Conservation (phyloP, 2,797 vertebrate species). For the Onychomys arenicola region DNA sequence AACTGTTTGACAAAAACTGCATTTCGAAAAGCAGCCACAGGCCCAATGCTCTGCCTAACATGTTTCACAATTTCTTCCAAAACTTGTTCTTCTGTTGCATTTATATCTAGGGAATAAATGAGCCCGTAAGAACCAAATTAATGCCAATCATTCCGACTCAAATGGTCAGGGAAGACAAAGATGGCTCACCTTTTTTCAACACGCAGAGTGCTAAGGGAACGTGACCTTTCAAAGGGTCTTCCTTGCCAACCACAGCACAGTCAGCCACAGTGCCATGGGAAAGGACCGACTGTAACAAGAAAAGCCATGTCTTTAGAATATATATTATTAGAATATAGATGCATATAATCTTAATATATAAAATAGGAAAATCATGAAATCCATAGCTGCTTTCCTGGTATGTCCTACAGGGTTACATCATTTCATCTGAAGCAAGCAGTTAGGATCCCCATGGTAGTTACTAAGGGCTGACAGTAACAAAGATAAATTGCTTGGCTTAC, state of each 20-base stretch:
- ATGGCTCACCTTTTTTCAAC: conserved; percentile 91
- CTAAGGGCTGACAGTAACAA: conserved; percentile 42
- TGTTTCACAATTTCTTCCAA: conserved; percentile 90
- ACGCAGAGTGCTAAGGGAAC: conserved; percentile 96
- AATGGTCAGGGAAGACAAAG: neutral
- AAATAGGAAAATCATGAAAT: neutral
- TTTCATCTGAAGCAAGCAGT: neutral
- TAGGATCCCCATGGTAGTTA: neutral
- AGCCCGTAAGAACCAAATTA: conserved; percentile 4
- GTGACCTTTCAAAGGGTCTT: conserved; percentile 95
- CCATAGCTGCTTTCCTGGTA: neutral
- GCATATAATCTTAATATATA: neutral
- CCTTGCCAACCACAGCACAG: conserved; percentile 96
- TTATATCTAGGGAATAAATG: conserved; percentile 87
- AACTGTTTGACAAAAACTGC: conserved; percentile 92
- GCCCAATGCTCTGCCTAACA: conserved; percentile 94
- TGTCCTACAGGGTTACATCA: neutral
- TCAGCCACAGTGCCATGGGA: conserved; percentile 92
- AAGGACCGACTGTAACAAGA: conserved; percentile 90
- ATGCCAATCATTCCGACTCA: neutral
- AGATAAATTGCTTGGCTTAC: conserved; percentile 53
- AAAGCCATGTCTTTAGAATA: conserved; percentile 25
- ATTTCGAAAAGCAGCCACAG: conserved; percentile 95
- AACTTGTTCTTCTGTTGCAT: conserved; percentile 86
- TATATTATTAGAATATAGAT: neutral